Evolutionary conservation across 2,888 invertebrate species (phyloP), one percentile per base, ranked within the genome.

Genomic region (Cheilosia vulpina): DNA sequence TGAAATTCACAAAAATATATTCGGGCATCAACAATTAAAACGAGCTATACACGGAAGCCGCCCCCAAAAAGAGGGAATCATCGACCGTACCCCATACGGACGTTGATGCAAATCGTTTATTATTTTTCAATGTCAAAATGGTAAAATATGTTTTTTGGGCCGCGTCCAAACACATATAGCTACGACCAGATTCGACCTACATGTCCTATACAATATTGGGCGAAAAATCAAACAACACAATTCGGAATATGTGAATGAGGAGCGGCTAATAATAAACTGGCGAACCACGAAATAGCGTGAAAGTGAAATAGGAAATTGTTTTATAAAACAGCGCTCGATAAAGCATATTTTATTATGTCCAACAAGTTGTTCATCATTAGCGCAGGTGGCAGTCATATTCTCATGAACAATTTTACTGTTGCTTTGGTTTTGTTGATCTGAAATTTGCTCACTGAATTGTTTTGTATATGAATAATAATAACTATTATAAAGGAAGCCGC

Each of bases 241-340:
- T 34, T 60, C 13, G n/a, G 5, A 19, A 45, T 31, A 55, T 47
- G 47, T 65, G 65, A 77, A 77, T 77, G 60, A 52, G 43, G 43
- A 4, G 13, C 27, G 11, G 43, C 76, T 77, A 68, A 60, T 68
- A 77, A 60, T 77, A 77, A 45, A 31, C 19, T 34, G 53, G 24
- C 50, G n/a, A 43, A n/a, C 31, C 60, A 60, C 60, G 4, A 66
- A 77, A 76, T 60, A 53, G 34, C 68, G 76, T 60, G 60, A 77
- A 77, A 77, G 76, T 77, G 76, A 77, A 77, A 60, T 53, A 68
- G 60, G 76, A 60, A 77, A 77, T 68, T 77, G 60, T 75, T 47
- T 50, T 6, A 24, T n/a, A 58, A 2, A 31, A 9, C 31, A 31
- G 31, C 27, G 27, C 27, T 27, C 27, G 27, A 27, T 27, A 27